These are phyloP conservation scores for Emydocephalus ijimae DNA, from an alignment of 2,113 vertebrate genomes.

Conservation along the genomic window DNA sequence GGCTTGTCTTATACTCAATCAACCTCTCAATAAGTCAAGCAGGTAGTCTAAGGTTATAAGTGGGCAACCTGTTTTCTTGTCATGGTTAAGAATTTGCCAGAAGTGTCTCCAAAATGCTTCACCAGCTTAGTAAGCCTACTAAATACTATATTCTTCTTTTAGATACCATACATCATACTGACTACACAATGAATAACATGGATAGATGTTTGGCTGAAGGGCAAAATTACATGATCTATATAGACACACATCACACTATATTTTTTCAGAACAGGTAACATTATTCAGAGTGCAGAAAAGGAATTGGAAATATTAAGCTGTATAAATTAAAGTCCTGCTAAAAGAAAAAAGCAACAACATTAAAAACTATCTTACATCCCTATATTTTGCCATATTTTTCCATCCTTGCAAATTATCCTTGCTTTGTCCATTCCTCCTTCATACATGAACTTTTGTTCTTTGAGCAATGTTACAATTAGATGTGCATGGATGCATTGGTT, in stretches of 20 bases:
- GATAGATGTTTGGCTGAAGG: fast-evolving
- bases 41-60: neutral
- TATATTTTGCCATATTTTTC: neutral
- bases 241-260: neutral
- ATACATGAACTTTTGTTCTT: neutral
- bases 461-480: neutral
- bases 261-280: neutral
- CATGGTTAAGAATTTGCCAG: neutral
- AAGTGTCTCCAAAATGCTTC: neutral
- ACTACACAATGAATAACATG: fast-evolving
- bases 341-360: neutral
- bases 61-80: neutral
- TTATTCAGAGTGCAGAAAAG: neutral
- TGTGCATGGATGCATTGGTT: neutral
- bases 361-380: neutral
- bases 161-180: neutral
- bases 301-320: neutral
- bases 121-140: neutral
- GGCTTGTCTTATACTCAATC: neutral
- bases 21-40: neutral
- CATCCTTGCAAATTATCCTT: neutral
- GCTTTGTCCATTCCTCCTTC: neutral
- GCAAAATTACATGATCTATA: neutral
- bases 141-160: neutral
- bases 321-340: neutral